Base-by-base conservation (phyloP, 1,140 invertebrate species). In the Euura lappo region DNA sequence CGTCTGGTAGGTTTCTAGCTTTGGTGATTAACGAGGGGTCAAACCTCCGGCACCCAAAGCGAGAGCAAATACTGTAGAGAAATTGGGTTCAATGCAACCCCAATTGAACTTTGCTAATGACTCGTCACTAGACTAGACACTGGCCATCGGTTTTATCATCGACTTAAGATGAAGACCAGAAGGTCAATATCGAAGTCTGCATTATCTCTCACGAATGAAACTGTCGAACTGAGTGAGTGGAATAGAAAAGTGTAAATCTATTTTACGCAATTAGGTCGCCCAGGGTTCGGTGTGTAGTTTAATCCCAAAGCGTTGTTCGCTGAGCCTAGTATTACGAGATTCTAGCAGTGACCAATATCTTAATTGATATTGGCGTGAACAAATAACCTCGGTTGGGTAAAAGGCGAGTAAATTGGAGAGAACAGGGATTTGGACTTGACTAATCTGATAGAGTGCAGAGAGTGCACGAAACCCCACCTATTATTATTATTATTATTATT, bases 21-120 rank as follows among this genome's bases (percentile, higher is more conserved):
- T 86, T 86, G 82, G 84, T 86, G 86, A 87, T 87, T 87, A 87
- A 86, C 83, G 83, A 84, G 81, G 86, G 85, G 85, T 86, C 85
- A 83, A 82, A 82, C 79, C 78, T 76, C 77, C 78, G 75, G 77
- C 74, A 78, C 73, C 79, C 78, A 83, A 82, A 85, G 83, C 82
- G 79, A 80, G 78, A 76, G 79, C 75, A 81, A 83, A 83, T 79
- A 80, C 76, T 78, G 71, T 67, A 6, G 13, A 73, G 74, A 81
- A 79, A 78, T 66, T 28, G 65, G 45, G 72, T 69, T 46, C 44
- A 64, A 45, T 45, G 44, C 47, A 46, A 13, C 81, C 81, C 82
- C 83, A 83, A 87, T 87, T 85, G 83, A 85, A 77, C 81, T 79
- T 69, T 65, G 70, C 47, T 44, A 51, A 51, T 51, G 47, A 51